phyloP scores from a whole-genome alignment of 1,140 invertebrate species.

The Cheumatopsyche charites region DNA sequence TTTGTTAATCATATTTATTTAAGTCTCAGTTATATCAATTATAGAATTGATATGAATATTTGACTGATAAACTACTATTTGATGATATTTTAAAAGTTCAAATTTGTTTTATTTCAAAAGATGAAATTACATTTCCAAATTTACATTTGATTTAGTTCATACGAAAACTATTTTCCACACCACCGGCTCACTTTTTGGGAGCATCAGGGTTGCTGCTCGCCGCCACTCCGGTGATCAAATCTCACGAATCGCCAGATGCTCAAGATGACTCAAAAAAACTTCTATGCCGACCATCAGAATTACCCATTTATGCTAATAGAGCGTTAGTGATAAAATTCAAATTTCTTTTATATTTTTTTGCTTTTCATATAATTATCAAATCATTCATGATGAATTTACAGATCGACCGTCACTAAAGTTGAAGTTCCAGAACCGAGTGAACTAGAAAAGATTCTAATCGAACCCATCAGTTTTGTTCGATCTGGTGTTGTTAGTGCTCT shows the following conservation, averaged over 20 bases:
- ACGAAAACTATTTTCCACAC: conserved; percentile 51
- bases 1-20: too few species aligned
- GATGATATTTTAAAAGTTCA: too few species aligned
- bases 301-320: conserved; percentile 62
- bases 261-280: conserved; percentile 51
- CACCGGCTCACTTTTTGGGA: conserved; percentile 48
- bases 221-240: conserved; percentile 52
- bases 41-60: too few species aligned
- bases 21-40: too few species aligned
- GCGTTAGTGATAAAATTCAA: conserved; percentile 35
- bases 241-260: conserved; percentile 51
- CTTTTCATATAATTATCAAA: conserved; percentile 36
- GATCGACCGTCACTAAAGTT: conserved; percentile 51
- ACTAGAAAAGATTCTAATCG: conserved; percentile 52
- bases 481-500: conserved; percentile 52
- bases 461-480: conserved; percentile 54
- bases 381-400: conserved; percentile 45
- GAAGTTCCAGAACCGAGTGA: conserved; percentile 52
- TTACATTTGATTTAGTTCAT: conserved; percentile 52
- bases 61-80: too few species aligned
- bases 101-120: too few species aligned
- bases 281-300: conserved; percentile 60
- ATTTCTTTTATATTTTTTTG: too few species aligned
- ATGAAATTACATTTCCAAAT: too few species aligned
- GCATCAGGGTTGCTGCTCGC: conserved; percentile 54